A percentile compares a stretch with the other conserved stretches of the same genome.
These are phyloP conservation scores for Homarus americanus DNA, from an alignment of 1,140 invertebrate species.

Conservation along the genomic window DNA sequence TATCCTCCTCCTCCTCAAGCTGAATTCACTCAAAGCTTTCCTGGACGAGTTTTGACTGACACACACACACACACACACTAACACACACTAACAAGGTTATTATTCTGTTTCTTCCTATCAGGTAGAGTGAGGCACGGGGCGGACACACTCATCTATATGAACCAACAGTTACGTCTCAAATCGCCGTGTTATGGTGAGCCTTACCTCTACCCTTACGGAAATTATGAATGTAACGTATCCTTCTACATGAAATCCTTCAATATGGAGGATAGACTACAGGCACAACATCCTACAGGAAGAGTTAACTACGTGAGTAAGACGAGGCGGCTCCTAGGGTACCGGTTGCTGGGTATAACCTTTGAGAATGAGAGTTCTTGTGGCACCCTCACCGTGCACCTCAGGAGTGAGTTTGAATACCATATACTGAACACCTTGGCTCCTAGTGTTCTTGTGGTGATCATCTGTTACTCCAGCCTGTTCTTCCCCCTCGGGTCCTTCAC, in stretches of 20 bases:
- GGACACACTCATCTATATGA: conserved; percentile 14
- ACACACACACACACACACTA: too few species aligned
- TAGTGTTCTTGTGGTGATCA: conserved; percentile 12
- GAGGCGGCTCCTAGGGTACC: background rate
- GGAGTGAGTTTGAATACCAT: conserved; percentile 5
- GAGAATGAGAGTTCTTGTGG: background rate
- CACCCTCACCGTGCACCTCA: background rate
- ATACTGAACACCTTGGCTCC: background rate
- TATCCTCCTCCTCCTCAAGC: too few species aligned
- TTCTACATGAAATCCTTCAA: background rate
- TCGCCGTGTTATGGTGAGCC: conserved; percentile 26
- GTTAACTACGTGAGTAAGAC: too few species aligned
- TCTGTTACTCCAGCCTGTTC: conserved; percentile 23
- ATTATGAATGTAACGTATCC: conserved; percentile 17
- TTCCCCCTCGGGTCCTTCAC: background rate
- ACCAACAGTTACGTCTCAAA: background rate
- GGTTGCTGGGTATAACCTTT: background rate
- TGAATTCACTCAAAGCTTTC: too few species aligned
- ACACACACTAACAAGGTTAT: too few species aligned
- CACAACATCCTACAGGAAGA: too few species aligned
- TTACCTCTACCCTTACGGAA: conserved; percentile 48
- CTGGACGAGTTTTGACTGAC: too few species aligned
- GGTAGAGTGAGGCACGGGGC: background rate
- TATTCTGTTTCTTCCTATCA: conserved; percentile 16
- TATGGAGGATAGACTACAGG: background rate